Conservation (phyloP, 2,797 vertebrate species). For the Todus mexicanus region DNA sequence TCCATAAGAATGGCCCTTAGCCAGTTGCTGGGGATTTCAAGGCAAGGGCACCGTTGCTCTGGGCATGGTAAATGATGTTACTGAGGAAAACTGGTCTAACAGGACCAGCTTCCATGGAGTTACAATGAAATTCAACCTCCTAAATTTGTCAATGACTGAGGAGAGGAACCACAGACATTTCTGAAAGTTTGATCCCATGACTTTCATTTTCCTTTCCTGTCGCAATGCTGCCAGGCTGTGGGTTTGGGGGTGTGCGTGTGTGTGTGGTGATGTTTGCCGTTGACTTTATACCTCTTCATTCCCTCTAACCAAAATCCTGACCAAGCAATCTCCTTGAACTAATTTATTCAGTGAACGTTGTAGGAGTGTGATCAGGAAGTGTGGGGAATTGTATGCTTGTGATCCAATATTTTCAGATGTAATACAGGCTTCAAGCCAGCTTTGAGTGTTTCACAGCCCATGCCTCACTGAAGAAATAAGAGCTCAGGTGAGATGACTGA, state of each 20-base stretch:
- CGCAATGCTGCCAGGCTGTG: not conserved
- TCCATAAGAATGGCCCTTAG: rapidly evolving
- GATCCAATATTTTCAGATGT: not conserved
- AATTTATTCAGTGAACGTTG: not conserved
- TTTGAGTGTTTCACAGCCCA: not conserved
- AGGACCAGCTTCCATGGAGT: not conserved
- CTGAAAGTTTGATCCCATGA: not conserved
- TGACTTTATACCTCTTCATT: not conserved
- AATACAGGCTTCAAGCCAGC: not conserved
- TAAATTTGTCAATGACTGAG: not conserved
- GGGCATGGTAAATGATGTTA: not conserved
- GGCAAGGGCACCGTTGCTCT: not conserved
- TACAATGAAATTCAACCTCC: not conserved
- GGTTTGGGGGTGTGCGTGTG: not conserved
- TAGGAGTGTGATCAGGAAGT: not conserved
- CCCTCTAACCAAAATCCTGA: not conserved
- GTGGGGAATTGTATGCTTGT: not conserved
- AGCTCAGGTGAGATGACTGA: not conserved
- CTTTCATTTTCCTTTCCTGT: not conserved
- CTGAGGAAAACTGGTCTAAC: not conserved
- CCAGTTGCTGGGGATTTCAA: not conserved
- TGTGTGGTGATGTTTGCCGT: too few relatives aligned
- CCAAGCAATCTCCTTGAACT: not conserved
- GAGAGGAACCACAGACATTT: not conserved
- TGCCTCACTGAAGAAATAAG: not conserved